Evolutionary conservation across 2,888 invertebrate genomes (phyloP).

Genomic region (Melipona beecheii): DNA sequence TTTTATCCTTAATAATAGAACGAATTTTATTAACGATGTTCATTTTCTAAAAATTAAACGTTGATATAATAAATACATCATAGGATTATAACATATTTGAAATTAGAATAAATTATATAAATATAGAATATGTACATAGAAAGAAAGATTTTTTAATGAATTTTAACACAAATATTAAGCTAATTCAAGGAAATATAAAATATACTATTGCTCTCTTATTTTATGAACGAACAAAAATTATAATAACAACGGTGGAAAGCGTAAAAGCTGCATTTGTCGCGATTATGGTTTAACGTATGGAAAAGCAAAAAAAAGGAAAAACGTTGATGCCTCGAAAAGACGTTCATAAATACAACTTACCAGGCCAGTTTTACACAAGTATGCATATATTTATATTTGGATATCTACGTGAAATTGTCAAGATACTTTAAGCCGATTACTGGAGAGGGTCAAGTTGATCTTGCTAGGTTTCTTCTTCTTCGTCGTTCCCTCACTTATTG

Average conservation of each 20-base stretch:
- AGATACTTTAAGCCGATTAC: conserved; percentile 81
- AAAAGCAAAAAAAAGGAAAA: conserved; percentile 1
- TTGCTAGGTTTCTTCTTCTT: conserved; percentile 75
- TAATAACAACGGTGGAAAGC: conserved; percentile 29
- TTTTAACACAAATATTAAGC: background rate
- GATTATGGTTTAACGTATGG: conserved; percentile 48
- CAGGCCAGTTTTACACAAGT: conserved; percentile 55
- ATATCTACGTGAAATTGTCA: conserved; percentile 77
- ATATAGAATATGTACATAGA: background rate
- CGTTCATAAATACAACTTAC: conserved; percentile 81
- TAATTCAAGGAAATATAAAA: background rate
- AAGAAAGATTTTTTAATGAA: background rate
- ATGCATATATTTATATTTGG: conserved; percentile 70
- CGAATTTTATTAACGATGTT: too few species aligned
- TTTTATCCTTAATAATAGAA: too few species aligned
- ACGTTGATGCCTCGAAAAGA: conserved; percentile 60
- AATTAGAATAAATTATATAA: too few species aligned
- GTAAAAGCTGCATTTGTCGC: conserved; percentile 18
- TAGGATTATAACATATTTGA: too few species aligned
- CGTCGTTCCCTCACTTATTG: conserved; percentile 44
- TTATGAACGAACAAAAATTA: background rate
- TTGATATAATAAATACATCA: too few species aligned
- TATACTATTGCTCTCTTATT: too few species aligned
- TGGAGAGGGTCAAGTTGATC: conserved; percentile 76
- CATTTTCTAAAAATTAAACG: too few species aligned